Evolutionary conservation across 2,797 vertebrate species (phyloP), one percentile per base, ranked within the genome.

Genomic region (Numenius phaeopus): DNA sequence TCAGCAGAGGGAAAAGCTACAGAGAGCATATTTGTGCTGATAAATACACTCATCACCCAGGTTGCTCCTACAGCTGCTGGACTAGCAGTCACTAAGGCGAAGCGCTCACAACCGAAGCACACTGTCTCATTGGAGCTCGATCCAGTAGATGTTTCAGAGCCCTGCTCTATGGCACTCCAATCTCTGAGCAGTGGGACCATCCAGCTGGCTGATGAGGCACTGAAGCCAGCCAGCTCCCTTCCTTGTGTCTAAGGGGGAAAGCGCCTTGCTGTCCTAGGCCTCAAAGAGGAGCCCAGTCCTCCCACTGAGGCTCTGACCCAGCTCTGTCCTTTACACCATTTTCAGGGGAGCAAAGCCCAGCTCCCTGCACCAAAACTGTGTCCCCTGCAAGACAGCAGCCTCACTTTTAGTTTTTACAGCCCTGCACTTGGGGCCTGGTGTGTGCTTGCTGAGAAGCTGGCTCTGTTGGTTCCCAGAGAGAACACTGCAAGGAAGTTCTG

Each of bases 341-440:
- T 27, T 58, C 32, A 58, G 55, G 30, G 16, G 20, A 58, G 82
- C 27, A 29, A 7, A 90, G 47, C 64, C 29, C 64, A 23, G 64
- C 50, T 66, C 44, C 46, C n/a, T 11, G 0, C 39, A 3, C 14
- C 4, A 0, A 14, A 12, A 3, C 34, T 1, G 4, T 1, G 14
- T 32, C 34, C 64, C 54, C 72, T 61, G 15, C 10, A 20, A 72
- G 66, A 40, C 11, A 17, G 44, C 39, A 49, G 37, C 81, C 61
- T 58, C 7, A 0, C 12, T 47, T 30, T 3, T 23, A 5, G 0
- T 26, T 15, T 32, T 12, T 5, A 16, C 44, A 57, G 70, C 32
- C 15, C 30, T 7, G 10, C 37, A 8, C 55, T 46, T 21, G 21
- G n/a, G 30, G 72, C 65, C 37, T 42, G 76, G 59, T 46, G 30